Conservation (phyloP, 2,113 vertebrate genomes). For the Chinchilla lanigera region DNA sequence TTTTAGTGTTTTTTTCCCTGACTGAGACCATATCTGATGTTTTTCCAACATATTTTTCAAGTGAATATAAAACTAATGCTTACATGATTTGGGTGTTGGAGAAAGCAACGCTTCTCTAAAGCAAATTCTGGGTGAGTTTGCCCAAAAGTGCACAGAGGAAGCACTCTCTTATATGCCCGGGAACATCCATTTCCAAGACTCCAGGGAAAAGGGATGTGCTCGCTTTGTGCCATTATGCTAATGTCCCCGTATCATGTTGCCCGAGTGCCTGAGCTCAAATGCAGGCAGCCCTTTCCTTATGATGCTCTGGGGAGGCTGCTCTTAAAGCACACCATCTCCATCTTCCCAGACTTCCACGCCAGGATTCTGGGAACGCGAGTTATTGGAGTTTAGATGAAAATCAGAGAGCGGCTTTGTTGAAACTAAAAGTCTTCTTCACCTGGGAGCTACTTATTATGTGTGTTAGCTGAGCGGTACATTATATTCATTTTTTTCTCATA, state of each 20-base stretch:
- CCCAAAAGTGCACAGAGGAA: neutral
- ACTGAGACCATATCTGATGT: neutral
- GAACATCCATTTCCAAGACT: conserved; percentile 44
- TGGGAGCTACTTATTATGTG: neutral
- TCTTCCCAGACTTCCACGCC: neutral
- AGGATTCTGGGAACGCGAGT: neutral
- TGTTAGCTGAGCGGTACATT: neutral
- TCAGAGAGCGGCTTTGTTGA: neutral
- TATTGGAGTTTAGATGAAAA: neutral
- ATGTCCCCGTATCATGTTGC: neutral
- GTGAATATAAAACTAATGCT: neutral
- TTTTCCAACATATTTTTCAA: neutral
- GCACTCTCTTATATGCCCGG: neutral
- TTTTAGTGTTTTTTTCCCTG: neutral
- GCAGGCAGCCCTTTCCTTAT: neutral
- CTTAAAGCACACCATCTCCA: neutral
- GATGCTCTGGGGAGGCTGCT: neutral
- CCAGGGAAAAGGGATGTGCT: conserved; percentile 19
- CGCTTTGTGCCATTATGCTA: neutral
- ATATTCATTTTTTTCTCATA: neutral
- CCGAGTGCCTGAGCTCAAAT: neutral
- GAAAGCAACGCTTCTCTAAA: neutral
- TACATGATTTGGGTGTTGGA: neutral
- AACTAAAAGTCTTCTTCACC: neutral
- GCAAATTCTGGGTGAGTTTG: neutral